These are phyloP conservation scores for Alviniconcha strummeri DNA, from an alignment of 2,888 invertebrate species.

Conservation along the genomic window DNA sequence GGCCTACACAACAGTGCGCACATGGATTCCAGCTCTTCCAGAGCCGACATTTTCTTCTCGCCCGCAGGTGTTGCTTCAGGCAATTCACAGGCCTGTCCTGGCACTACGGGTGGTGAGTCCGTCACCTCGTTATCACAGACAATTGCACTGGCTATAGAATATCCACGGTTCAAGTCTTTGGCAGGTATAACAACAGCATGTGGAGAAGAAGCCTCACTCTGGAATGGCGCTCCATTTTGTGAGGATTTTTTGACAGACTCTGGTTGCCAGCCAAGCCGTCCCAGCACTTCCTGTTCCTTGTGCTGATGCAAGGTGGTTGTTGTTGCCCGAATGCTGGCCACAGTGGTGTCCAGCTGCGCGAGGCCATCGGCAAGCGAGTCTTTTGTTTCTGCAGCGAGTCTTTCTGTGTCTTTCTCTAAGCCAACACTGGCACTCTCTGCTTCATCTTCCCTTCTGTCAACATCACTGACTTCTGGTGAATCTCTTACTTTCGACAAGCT, in stretches of 20 bases:
- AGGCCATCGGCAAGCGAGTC: conserved; percentile 8
- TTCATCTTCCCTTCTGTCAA: not conserved
- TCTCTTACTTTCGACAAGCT: too few species aligned
- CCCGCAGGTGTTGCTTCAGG: not conserved
- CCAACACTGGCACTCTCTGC: not conserved
- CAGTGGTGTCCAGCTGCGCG: conserved; percentile 1
- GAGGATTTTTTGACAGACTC: not conserved
- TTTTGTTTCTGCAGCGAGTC: conserved; percentile 13
- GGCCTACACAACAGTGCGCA: conserved; percentile 27
- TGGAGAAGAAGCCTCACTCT: not conserved
- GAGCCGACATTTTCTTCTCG: not conserved
- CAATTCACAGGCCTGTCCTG: not conserved
- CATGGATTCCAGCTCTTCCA: conserved; percentile 22
- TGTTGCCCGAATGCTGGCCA: conserved; percentile 24
- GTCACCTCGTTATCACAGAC: conserved; percentile 13
- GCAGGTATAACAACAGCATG: too few species aligned
- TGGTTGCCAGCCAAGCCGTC: too few species aligned
- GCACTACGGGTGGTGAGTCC: not conserved
- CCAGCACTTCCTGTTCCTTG: not conserved
- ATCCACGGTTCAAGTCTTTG: not conserved
- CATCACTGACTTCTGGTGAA: not conserved
- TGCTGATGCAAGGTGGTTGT: not conserved
- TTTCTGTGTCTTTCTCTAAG: not conserved
- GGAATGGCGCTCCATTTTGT: not conserved
- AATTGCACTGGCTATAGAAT: not conserved